Evolutionary conservation across 2,888 invertebrate genomes (phyloP).

Genomic region (Villa cingulata): DNA sequence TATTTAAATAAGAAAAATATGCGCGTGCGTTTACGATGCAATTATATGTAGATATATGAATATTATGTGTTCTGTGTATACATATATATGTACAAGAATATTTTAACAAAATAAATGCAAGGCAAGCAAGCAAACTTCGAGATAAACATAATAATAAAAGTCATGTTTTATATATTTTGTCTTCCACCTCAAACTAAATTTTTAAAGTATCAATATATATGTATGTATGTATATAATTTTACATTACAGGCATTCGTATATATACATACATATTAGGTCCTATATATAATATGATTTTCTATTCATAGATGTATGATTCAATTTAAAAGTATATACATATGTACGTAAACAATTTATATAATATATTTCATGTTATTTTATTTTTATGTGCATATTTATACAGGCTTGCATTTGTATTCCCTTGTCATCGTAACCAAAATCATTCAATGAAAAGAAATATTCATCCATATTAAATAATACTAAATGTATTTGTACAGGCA

Average conservation of each 20-base stretch:
- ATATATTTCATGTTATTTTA: too few species aligned
- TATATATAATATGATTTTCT: too few species aligned
- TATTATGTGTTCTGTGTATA: too few species aligned
- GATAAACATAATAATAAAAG: slow-evolving; percentile 14
- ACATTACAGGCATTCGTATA: neutral
- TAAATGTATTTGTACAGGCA: too few species aligned
- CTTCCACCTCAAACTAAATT: slow-evolving; percentile 5
- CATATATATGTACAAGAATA: neutral
- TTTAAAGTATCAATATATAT: neutral
- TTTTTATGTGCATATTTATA: too few species aligned
- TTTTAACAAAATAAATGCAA: neutral
- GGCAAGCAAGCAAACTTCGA: neutral
- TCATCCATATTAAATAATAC: too few species aligned
- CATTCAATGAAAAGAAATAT: too few species aligned
- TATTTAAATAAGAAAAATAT: neutral
- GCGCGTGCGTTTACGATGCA: neutral
- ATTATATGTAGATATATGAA: neutral
- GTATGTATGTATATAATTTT: neutral
- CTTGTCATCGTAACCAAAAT: too few species aligned
- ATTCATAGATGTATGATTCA: too few species aligned
- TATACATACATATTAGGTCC: neutral
- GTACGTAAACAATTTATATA: too few species aligned
- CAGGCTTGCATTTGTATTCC: too few species aligned
- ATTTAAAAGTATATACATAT: too few species aligned
- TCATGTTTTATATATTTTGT: slow-evolving; percentile 11